Base-by-base conservation (phyloP, 1,140 invertebrate genomes). In the Achatina immaculata region DNA sequence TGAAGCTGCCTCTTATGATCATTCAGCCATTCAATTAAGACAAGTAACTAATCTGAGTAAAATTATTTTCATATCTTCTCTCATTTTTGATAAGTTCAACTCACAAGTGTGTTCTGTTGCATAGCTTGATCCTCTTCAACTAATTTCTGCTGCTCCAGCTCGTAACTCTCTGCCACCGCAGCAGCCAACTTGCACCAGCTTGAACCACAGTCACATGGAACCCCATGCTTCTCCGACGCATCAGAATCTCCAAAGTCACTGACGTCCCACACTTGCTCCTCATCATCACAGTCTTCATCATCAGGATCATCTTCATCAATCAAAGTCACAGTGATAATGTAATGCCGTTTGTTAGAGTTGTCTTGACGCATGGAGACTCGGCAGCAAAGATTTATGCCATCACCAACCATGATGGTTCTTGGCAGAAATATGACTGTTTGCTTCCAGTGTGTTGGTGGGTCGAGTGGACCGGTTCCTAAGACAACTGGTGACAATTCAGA, bases 391-490 rank as follows among this genome's bases (percentile, higher is more conserved):
- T 42, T 79, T 31, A 86, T 83, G 9, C 79, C 84, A 65, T 82
- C 84, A 40, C 84, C 84, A 0, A 87, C 83, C 0, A 78, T 31
- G 0, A 86, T 42, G 3, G 86, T 74, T 11, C 78, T 65, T 71
- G 89, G 88, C 31, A 99, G 95, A 90, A 99, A 99, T 90, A 99
- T 99, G 0, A 99, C 97, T 0, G 98, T 99, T 91, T 99, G 98
- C 91, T 99, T 99, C 98, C 98, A 99, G 89, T 99, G 98, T 4
- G 99, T 99, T 89, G 99, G 98, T 24, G 81, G 78, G 36, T 80
- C 77, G 16, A 62, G 43, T 16, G 88, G 88, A 1, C 84, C 83
- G 16, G 88, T 89, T n/a, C 80, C 83, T 16, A 89, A 73, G 7
- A 82, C 21, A 1, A 74, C 42, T 7, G 36, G n/a, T 45, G 68